Base-by-base conservation (phyloP, 2,888 invertebrate genomes). In the Drosophila helvetica region DNA sequence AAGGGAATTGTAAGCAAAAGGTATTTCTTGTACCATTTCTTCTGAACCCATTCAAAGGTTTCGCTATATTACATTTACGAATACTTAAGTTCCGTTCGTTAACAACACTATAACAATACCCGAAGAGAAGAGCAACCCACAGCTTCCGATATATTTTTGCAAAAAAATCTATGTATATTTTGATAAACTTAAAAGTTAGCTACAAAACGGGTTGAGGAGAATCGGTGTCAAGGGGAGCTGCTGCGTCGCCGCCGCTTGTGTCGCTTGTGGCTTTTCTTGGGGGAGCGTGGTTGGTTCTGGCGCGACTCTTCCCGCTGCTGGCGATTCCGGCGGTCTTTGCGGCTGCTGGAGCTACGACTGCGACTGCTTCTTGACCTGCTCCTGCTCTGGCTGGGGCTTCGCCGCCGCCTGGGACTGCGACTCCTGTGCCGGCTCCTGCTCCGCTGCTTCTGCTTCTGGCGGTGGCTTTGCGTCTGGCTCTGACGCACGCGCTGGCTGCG, bases 181-280 rank as follows among this genome's bases (percentile, higher is more conserved):
- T 38, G 38, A 38, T 38, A 38, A 2, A 15, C n/a, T 38, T 38
- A 38, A 15, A 38, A 38, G 15, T 38, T 38, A 38, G n/a, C 38
- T 38, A 38, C 7, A 38, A 38, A 38, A 38, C 38, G 38, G 2
- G 15, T 2, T n/a, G 38, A 38, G 2, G 38, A 15, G 7, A 15
- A 38, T n/a, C 38, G 15, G 38, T 15, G 38, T 66, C 69, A 74
- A 54, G 63, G 57, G 15, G 87, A 83, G 33, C 75, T 77, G 59
- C 80, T 88, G 58, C 71, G 84, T 2, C 78, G 57, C 1, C 84
- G 78, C 18, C 80, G 72, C 33, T 88, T 83, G 62, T 83, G 86
- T 0, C 80, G 83, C 53, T 88, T 84, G 69, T 85, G 86, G 52
- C 67, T 75, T 65, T 74, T 77, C 65, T 83, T 83, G 67, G 74